These are phyloP conservation scores for Andricus grossulariae DNA, from an alignment of 1,140 invertebrate species.

Conservation along the genomic window DNA sequence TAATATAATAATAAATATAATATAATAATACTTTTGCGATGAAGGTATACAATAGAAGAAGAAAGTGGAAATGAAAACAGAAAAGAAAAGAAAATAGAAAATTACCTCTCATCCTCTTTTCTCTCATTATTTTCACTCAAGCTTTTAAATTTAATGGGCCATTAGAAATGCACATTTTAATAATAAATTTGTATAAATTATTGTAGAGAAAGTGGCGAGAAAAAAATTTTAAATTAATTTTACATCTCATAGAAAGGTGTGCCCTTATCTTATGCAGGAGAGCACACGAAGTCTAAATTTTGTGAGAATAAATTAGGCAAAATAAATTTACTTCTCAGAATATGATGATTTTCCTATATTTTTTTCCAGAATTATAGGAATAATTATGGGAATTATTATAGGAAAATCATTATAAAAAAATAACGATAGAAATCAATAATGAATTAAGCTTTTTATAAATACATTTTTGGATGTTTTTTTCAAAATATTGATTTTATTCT, in stretches of 20 bases:
- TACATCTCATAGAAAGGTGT: neutral
- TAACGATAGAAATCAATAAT: too few relatives aligned
- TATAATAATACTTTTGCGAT: too few relatives aligned
- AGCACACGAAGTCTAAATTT: neutral
- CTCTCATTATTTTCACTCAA: neutral
- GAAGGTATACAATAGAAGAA: too few relatives aligned
- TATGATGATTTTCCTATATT: neutral
- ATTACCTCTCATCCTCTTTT: neutral
- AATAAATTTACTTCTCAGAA: neutral
- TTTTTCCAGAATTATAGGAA: too few relatives aligned
- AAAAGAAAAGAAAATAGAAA: neutral
- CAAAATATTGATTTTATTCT: neutral
- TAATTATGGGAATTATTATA: too few relatives aligned
- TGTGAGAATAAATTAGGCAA: slow-evolving; percentile 13
- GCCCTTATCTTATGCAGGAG: neutral
- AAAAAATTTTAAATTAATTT: neutral
- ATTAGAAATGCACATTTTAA: slow-evolving; percentile 9
- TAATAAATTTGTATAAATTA: slow-evolving; percentile 15
- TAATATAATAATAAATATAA: too few relatives aligned
- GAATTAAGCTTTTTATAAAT: neutral
- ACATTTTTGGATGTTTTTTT: neutral
- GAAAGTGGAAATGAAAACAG: too few relatives aligned
- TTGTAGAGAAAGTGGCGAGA: slow-evolving; percentile 14
- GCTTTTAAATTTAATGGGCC: neutral
- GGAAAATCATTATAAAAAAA: too few relatives aligned